A percentile compares a stretch with the other conserved stretches of the same genome.
Evolutionary conservation across 1,140 invertebrate genomes (phyloP).

Genomic region (Drosophila bocqueti): DNA sequence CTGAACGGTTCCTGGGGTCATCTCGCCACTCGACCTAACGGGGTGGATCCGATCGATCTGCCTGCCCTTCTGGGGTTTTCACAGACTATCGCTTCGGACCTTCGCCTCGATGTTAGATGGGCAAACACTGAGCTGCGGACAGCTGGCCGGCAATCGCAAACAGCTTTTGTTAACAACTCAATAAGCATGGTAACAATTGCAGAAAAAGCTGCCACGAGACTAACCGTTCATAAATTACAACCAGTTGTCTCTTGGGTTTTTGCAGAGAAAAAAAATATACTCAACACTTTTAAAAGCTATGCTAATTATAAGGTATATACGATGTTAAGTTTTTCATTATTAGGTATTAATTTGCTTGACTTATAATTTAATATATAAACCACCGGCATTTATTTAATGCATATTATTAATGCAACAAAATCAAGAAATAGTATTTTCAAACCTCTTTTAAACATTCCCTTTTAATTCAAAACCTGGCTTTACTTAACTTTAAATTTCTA

Average conservation of each 20-base stretch:
- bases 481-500: background rate
- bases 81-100: slow-evolving; percentile 61
- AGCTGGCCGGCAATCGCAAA: slow-evolving; percentile 30
- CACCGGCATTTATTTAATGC: background rate
- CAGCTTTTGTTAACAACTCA: slow-evolving; percentile 64
- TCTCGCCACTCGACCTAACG: slow-evolving; percentile 3
- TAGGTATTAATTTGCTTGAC: background rate
- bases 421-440: background rate
- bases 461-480: background rate
- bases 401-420: background rate
- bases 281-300: background rate
- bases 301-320: background rate
- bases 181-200: slow-evolving; percentile 53
- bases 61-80: slow-evolving; percentile 57
- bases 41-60: slow-evolving; percentile 61
- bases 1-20: slow-evolving; percentile 60
- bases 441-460: background rate
- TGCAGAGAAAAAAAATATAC: slow-evolving; percentile 3
- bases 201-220: slow-evolving; percentile 43
- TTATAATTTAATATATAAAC: background rate
- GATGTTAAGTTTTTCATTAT: too few relatives aligned
- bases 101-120: slow-evolving; percentile 8
- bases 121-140: slow-evolving; percentile 3
- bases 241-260: slow-evolving; percentile 26
- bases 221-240: slow-evolving; percentile 49